Conservation (phyloP, 2,888 invertebrate species). For the Halictus quadricinctus region DNA sequence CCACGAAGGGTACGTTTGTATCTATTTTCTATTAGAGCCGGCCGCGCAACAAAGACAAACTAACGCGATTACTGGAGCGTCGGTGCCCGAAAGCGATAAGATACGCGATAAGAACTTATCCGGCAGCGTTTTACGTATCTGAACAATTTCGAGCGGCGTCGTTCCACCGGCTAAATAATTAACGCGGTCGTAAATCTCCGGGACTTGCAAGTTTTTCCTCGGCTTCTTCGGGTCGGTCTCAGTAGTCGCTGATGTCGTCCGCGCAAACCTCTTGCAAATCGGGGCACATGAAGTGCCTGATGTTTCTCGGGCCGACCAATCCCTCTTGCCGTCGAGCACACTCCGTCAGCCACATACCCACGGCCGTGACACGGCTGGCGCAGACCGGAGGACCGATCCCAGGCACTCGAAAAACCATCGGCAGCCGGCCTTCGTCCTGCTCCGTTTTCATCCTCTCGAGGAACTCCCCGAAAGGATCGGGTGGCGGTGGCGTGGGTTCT, state of each 20-base stretch:
- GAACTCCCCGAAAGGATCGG: constrained; percentile 71
- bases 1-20: not conserved
- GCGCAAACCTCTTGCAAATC: constrained; percentile 83
- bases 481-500: constrained; percentile 38
- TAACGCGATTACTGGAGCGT: not conserved
- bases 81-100: not conserved
- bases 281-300: constrained; percentile 88
- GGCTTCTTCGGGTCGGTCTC: not conserved
- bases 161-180: constrained; percentile 24
- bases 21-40: not conserved
- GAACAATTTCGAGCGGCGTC: constrained; percentile 26
- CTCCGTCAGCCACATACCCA: constrained; percentile 75
- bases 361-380: constrained; percentile 70
- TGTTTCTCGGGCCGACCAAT: constrained; percentile 87
- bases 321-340: constrained; percentile 85
- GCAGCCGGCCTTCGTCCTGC: constrained; percentile 53
- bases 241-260: constrained; percentile 41
- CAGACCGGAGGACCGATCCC: constrained; percentile 76
- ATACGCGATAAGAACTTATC: not conserved
- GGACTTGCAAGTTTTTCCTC: not conserved
- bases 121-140: not conserved
- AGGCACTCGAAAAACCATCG: constrained; percentile 64
- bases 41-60: not conserved
- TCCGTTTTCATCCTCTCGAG: constrained; percentile 71
- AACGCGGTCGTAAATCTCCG: not conserved